Evolutionary conservation across 2,888 invertebrate species (phyloP), one percentile per base, ranked within the genome.

Genomic region (Lithosia quadra): DNA sequence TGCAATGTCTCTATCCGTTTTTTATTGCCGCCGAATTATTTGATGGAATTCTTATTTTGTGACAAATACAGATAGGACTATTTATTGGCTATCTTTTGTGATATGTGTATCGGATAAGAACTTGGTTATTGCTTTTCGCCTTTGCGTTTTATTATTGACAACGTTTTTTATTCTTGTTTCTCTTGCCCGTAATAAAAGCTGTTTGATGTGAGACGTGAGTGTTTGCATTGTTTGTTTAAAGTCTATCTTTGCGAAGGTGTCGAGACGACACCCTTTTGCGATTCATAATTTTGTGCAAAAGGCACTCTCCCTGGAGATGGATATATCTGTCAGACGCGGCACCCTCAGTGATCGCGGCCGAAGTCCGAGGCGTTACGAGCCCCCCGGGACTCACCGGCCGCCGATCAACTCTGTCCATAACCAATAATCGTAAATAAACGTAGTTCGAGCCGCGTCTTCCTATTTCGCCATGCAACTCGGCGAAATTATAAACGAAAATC

Each of bases 391-490:
- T 83, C 61, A 75, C 77, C 80, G 83, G 84, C 86, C 88, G 88
- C 87, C 90, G 91, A 91, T 93, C 93, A 91, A 91, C 91, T 92
- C 90, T 86, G 90, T 92, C 94, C 90, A 94, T 95, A 94, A 94
- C 93, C 95, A 94, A 95, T 94, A 94, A 95, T 89, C 94, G 93
- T 95, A 94, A 95, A 94, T 95, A 94, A 94, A 91, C 90, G 83
- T 86, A 82, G 83, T 82, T 80, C 81, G 84, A 83, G 84, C 82
- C 80, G 76, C 82, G 84, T 82, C 77, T 82, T 75, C 74, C 79
- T 75, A 76, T 71, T 78, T 69, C 77, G 73, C 76, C 69, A 72
- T 73, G 71, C 79, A 83, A 80, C 79, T 83, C 76, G 75, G 75
- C 79, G 74, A 81, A 79, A 84, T 84, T 84, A 83, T 82, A 81